Evolutionary conservation across 2,888 invertebrate species (phyloP), one percentile per base, ranked within the genome.

Genomic region (Parnassius orleans): DNA sequence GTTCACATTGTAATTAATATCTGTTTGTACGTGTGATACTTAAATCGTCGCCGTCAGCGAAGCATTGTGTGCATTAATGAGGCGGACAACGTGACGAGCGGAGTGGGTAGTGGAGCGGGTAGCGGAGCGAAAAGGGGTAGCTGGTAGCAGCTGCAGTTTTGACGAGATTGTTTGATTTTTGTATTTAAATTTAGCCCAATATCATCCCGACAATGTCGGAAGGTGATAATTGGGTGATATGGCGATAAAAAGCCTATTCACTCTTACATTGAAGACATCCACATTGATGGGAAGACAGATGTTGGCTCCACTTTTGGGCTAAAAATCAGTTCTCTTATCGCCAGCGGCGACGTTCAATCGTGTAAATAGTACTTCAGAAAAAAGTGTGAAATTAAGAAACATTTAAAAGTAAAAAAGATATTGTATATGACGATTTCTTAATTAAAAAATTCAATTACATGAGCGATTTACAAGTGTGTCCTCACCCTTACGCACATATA

Each of bases 1-100:
- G 47, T 14, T 12, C 54, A 53, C 51, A 44, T 58, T 58, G 62
- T 63, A 58, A 63, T 58, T 50, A 57, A 63, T 58, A 58, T 58
- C 44, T 33, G 57, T 33, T 43, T 50, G 54, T 48, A 52, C 54
- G 54, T 51, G 60, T 51, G 51, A 61, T 43, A 55, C 60, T 56
- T 14, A 54, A 58, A 57, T 33, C 43, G 53, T 42, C 53, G 54
- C 48, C 53, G 48, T 62, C 57, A 51, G 53, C 53, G 42, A 5
- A 11, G 48, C 50, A 62, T 62, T 62, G 62, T 57, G 47, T 19
- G 48, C 14, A 10, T 15, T 61, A 15, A 47, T 51, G 15, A 53
- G 57, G 52, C 53, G 47, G 47, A 52, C 53, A 46, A 50, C 10
- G 15, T 10, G 50, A n/a, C 47, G 15, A 47, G 15, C 15, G 11